Evolutionary conservation across 2,888 invertebrate genomes (phyloP).

Genomic region (Resseliella maxima): DNA sequence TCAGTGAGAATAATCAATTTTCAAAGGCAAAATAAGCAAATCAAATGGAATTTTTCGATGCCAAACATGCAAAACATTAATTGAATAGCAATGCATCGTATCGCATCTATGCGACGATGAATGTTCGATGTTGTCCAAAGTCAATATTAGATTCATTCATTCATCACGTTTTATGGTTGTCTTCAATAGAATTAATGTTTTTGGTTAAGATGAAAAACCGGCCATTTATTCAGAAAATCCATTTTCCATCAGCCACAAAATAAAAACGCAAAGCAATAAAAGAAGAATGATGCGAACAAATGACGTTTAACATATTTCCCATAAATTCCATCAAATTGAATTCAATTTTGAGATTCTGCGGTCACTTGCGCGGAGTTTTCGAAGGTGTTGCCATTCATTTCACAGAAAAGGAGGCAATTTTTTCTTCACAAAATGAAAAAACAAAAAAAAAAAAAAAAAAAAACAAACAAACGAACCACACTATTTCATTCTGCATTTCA

Average conservation of each 20-base stretch:
- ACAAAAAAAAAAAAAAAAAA: too few relatives aligned
- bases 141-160: not conserved
- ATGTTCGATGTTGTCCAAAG: not conserved
- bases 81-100: too few relatives aligned
- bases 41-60: not conserved
- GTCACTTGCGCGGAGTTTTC: not conserved
- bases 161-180: not conserved
- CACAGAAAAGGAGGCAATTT: not conserved
- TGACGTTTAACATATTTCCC: constrained; percentile 6
- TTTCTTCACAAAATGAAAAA: not conserved
- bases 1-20: constrained; percentile 28
- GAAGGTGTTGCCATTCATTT: not conserved
- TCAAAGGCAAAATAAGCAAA: not conserved
- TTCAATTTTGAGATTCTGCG: not conserved
- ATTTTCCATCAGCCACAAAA: not conserved
- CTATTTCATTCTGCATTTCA: too few relatives aligned
- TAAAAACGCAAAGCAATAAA: not conserved
- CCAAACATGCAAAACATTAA: constrained; percentile 38
- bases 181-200: not conserved
- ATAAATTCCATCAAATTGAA: not conserved
- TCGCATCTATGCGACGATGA: not conserved
- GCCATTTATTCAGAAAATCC: not conserved
- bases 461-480: not conserved
- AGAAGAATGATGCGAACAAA: not conserved
- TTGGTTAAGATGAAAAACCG: not conserved